Evolutionary conservation across 2,888 invertebrate species (phyloP).

Genomic region (Drosophila pegasa): DNA sequence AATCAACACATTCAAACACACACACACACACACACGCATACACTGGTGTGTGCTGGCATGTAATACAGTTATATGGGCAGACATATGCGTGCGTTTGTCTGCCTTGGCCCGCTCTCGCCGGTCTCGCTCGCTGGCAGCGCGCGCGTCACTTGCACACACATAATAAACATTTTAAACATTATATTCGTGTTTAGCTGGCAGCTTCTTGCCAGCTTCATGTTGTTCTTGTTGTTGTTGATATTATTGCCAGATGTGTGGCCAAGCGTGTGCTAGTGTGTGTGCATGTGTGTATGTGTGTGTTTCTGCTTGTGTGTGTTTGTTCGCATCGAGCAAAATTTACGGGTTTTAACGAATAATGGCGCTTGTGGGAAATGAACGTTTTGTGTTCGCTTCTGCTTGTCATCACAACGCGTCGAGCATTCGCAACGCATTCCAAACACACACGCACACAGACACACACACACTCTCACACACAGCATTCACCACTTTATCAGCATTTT

Average conservation of each 20-base stretch:
- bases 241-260: slow-evolving; percentile 22
- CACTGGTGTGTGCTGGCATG: slow-evolving; percentile 26
- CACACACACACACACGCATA: slow-evolving; percentile 6
- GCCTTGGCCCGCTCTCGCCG: slow-evolving; percentile 15
- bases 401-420: slow-evolving; percentile 67
- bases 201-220: slow-evolving; percentile 60
- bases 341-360: slow-evolving; percentile 79
- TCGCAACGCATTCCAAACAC: slow-evolving; percentile 59
- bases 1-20: slow-evolving; percentile 66
- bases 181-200: slow-evolving; percentile 80
- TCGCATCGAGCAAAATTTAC: slow-evolving; percentile 74
- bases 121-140: slow-evolving; percentile 39
- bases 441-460: slow-evolving; percentile 43
- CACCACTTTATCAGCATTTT: slow-evolving; percentile 78
- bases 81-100: slow-evolving; percentile 39
- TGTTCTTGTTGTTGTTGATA: slow-evolving; percentile 19
- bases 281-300: slow-evolving; percentile 10
- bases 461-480: slow-evolving; percentile 60
- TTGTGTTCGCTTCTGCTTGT: slow-evolving; percentile 80
- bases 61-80: slow-evolving; percentile 61
- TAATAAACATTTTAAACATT: slow-evolving; percentile 79
- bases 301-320: slow-evolving; percentile 30
- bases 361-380: slow-evolving; percentile 81
- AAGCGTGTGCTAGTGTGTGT: slow-evolving; percentile 13
- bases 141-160: slow-evolving; percentile 80